Conservation (phyloP, 2,888 invertebrate species). For the Aplocera efformata region DNA sequence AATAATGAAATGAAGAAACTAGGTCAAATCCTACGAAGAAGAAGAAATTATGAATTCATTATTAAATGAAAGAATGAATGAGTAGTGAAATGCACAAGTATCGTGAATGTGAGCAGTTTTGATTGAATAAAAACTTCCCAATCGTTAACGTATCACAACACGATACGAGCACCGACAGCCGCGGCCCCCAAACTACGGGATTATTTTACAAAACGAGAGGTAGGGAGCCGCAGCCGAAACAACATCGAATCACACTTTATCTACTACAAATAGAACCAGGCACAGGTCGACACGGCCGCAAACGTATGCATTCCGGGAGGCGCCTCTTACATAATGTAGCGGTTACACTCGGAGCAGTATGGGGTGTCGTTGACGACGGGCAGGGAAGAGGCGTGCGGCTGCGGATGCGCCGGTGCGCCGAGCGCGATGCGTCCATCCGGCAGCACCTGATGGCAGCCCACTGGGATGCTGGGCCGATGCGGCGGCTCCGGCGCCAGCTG, state of each 20-base stretch:
- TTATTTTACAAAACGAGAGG: conserved; percentile 28
- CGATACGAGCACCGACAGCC: conserved; percentile 17
- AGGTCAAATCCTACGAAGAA: conserved; percentile 46
- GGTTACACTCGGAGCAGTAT: conserved; percentile 91
- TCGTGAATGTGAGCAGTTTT: conserved; percentile 29
- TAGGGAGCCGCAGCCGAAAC: conserved; percentile 43
- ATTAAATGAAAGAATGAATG: conserved; percentile 34
- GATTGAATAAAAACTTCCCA: not conserved
- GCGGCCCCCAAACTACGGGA: conserved; percentile 31
- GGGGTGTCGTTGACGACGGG: conserved; percentile 80
- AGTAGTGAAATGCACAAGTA: conserved; percentile 38
- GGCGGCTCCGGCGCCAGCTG: conserved; percentile 53
- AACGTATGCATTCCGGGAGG: conserved; percentile 69
- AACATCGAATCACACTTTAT: conserved; percentile 49
- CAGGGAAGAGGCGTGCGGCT: conserved; percentile 48
- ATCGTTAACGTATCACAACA: conserved; percentile 13
- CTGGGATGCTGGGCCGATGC: conserved; percentile 77
- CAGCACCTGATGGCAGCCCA: conserved; percentile 76
- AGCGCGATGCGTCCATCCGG: conserved; percentile 75
- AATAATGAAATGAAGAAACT: conserved; percentile 27
- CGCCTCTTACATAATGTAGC: conserved; percentile 92
- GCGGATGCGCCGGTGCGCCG: conserved; percentile 55
- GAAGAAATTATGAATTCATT: conserved; percentile 28
- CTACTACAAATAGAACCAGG: conserved; percentile 59
- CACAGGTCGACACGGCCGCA: conserved; percentile 79